phyloP scores from a whole-genome alignment of 2,888 invertebrate genomes.

The Drosophila eohydei region DNA sequence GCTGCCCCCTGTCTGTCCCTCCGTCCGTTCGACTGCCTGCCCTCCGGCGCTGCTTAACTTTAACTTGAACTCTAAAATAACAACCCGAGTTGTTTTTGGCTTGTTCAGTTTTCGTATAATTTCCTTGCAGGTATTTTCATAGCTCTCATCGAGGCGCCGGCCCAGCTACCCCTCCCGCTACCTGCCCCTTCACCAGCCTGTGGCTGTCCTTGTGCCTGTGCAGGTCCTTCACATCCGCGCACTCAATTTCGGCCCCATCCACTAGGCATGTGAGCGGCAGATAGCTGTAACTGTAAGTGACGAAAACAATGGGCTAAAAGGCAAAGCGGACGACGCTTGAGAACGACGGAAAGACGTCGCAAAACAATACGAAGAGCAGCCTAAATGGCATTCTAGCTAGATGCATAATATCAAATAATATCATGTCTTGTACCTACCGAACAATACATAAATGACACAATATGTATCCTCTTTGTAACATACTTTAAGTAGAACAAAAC shows the following conservation, averaged over 20 bases:
- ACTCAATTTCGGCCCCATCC: conserved; percentile 27
- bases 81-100: conserved; percentile 75
- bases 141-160: conserved; percentile 53
- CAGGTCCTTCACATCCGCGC: conserved; percentile 19
- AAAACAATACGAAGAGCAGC: conserved; percentile 10
- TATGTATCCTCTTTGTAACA: neutral
- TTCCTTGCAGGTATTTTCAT: conserved; percentile 76
- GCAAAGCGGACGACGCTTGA: conserved; percentile 1
- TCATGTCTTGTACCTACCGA: neutral
- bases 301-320: conserved; percentile 23
- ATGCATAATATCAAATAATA: conserved; percentile 1
- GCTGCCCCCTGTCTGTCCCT: conserved; percentile 2
- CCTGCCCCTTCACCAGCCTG: neutral
- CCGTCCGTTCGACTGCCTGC: conserved; percentile 17
- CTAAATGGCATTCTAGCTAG: conserved; percentile 1
- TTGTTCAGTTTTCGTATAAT: conserved; percentile 77
- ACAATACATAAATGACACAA: neutral
- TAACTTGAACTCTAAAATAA: conserved; percentile 81
- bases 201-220: conserved; percentile 10
- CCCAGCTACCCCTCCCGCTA: neutral
- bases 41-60: conserved; percentile 77
- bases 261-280: conserved; percentile 26
- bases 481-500: neutral
- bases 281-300: conserved; percentile 14
- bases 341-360: conserved; percentile 13